phyloP scores from a whole-genome alignment of 2,888 invertebrate genomes.

The Ferrisia virgata region DNA sequence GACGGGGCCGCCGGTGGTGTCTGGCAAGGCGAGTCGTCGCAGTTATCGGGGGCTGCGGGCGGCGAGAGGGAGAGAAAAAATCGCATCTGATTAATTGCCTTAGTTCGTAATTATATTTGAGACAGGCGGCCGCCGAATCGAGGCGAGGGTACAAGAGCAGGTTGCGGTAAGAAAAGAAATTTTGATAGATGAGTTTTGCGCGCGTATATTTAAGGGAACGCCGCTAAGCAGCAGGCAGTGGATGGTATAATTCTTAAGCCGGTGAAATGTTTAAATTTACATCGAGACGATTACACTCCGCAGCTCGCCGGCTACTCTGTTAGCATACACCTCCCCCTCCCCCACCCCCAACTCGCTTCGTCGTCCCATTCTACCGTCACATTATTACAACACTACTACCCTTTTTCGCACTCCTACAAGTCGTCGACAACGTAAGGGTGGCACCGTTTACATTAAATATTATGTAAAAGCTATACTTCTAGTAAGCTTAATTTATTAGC shows the following conservation, averaged over 20 bases:
- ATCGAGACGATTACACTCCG: neutral
- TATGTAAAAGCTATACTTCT: neutral
- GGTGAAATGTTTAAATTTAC: neutral
- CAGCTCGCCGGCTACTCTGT: neutral
- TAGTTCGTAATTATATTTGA: slow-evolving; percentile 1
- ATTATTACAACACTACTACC: no score
- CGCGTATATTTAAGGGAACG: neutral
- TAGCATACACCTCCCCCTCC: neutral
- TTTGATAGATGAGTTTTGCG: slow-evolving; percentile 5
- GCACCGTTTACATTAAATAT: neutral
- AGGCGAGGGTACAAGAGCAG: neutral
- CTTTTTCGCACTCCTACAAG: no score
- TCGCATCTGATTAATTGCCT: slow-evolving; percentile 14
- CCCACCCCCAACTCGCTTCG: no score
- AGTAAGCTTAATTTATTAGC: slow-evolving; percentile 13
- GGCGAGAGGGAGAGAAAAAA: no score
- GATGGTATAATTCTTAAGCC: neutral
- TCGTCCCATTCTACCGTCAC: no score
- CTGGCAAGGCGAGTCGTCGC: neutral
- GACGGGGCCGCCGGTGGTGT: neutral
- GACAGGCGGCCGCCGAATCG: neutral
- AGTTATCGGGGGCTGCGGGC: no score
- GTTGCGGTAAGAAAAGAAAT: slow-evolving; percentile 1
- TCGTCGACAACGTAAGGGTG: neutral
- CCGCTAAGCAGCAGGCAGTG: neutral